Conservation (phyloP, 2,797 vertebrate genomes). For the Acanthurus lineatus region DNA sequence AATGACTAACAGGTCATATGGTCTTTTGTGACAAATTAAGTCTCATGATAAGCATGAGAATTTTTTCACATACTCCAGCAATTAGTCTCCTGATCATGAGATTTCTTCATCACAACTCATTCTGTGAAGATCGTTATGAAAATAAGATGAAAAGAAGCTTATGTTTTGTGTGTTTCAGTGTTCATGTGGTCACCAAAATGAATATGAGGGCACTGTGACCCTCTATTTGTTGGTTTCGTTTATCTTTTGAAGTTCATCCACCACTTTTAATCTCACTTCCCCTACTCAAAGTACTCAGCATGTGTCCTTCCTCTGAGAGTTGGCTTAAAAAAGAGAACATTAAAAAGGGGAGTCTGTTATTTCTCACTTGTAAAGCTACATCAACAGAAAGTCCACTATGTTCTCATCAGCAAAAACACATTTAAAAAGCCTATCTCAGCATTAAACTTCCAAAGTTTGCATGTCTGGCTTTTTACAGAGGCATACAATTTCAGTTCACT, state of each 20-base stretch:
- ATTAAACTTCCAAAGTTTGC: not conserved
- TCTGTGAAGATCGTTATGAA: not conserved
- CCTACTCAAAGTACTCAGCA: no score
- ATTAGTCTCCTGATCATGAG: not conserved
- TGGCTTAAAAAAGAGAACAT: not conserved
- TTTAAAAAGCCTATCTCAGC: no score
- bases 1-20: constrained; percentile 9
- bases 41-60: constrained; percentile 24
- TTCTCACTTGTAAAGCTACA: not conserved
- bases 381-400: constrained; percentile 3
- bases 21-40: not conserved
- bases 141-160: not conserved
- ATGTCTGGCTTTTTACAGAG: not conserved
- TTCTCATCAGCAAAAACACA: not conserved
- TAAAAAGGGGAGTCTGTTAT: not conserved
- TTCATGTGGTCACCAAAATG: not conserved
- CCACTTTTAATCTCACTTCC: constrained; percentile 6
- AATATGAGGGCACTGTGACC: not conserved
- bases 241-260: not conserved
- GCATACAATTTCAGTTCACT: not conserved
- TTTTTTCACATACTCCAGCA: not conserved
- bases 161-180: not conserved
- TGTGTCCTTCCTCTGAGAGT: not conserved
- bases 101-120: not conserved
- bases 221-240: not conserved